A percentile compares a stretch with the other conserved stretches of the same genome.
Evolutionary conservation across 1,140 invertebrate genomes (phyloP).

Genomic region (Oncopodura yosiiana): DNA sequence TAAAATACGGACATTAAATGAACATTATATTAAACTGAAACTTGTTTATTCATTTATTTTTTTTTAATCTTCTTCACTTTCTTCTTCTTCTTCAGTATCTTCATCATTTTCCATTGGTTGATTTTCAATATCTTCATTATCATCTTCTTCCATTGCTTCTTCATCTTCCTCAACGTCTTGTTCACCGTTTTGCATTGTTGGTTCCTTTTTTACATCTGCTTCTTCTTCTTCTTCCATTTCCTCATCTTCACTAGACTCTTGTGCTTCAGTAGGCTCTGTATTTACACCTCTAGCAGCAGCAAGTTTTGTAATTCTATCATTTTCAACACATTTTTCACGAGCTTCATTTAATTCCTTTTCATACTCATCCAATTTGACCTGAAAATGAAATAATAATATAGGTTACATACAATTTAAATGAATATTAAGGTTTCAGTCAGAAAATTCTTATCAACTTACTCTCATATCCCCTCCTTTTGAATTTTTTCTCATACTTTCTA

Average conservation of each 20-base stretch:
- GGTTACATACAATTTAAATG: no score
- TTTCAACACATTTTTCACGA: slow-evolving; percentile 19
- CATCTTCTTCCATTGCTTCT: neutral
- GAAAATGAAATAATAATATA: neutral
- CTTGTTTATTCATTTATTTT: neutral
- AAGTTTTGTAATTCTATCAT: slow-evolving; percentile 10
- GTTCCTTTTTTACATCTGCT: neutral
- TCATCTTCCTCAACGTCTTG: neutral
- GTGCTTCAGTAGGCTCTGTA: neutral
- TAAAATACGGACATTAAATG: no score
- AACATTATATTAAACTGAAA: neutral
- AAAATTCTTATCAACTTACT: no score
- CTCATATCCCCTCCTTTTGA: slow-evolving; percentile 20
- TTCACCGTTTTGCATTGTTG: slow-evolving; percentile 1
- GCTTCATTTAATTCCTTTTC: slow-evolving; percentile 17
- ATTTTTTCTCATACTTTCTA: slow-evolving; percentile 10
- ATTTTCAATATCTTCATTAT: neutral
- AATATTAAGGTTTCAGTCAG: no score
- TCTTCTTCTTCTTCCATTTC: neutral
- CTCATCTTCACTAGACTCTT: neutral
- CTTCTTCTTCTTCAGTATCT: neutral
- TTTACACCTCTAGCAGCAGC: neutral
- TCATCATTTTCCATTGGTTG: neutral
- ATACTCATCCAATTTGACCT: slow-evolving; percentile 27
- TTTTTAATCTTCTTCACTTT: neutral